These are phyloP conservation scores for Spialia ferax DNA, from an alignment of 2,888 invertebrate genomes.

Conservation along the genomic window DNA sequence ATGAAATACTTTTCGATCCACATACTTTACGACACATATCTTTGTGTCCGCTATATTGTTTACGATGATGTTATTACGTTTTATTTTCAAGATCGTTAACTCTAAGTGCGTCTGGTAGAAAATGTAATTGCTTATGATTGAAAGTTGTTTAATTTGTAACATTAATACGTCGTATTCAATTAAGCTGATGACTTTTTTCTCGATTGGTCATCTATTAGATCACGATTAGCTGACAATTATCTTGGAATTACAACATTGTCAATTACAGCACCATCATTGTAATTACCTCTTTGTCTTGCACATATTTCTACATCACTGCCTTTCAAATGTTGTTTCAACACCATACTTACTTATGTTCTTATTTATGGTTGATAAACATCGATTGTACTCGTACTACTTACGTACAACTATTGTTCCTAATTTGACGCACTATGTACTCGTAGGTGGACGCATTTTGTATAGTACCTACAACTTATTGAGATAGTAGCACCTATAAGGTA, in stretches of 20 bases:
- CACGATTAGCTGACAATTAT: conserved; percentile 26
- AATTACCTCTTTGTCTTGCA: conserved; percentile 27
- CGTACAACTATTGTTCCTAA: too few relatives aligned
- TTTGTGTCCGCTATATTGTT: too few relatives aligned
- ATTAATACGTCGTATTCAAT: not conserved
- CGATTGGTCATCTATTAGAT: conserved; percentile 24
- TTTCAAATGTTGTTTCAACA: conserved; percentile 18
- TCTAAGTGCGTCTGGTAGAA: not conserved
- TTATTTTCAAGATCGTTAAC: too few relatives aligned
- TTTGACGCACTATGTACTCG: too few relatives aligned
- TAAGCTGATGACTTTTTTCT: conserved; percentile 11
- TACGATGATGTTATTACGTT: too few relatives aligned
- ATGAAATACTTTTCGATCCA: too few relatives aligned
- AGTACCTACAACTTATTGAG: too few relatives aligned
- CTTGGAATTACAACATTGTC: conserved; percentile 19
- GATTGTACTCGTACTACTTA: too few relatives aligned
- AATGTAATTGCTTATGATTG: not conserved
- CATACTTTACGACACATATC: too few relatives aligned
- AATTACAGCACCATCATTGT: conserved; percentile 17
- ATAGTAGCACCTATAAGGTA: too few relatives aligned
- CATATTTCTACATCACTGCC: conserved; percentile 7
- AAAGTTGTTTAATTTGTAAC: conserved; percentile 1
- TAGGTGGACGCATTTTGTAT: too few relatives aligned
- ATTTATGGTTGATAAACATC: not conserved
- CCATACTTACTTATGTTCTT: not conserved